Conservation (phyloP, 2,797 vertebrate genomes). For the Bothrops alternatus region DNA sequence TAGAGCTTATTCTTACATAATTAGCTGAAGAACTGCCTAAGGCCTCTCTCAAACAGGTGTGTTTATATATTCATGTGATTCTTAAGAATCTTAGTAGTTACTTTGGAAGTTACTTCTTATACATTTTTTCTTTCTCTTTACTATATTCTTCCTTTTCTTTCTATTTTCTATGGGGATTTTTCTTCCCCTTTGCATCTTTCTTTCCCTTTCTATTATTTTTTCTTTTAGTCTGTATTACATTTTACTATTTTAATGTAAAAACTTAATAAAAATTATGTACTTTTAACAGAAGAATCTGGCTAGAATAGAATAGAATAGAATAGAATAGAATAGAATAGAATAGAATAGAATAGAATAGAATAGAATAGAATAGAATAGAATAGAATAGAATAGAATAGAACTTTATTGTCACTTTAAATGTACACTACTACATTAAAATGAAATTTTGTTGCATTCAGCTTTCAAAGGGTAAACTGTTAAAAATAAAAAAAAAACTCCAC, state of each 20-base stretch:
- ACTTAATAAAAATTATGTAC: neutral
- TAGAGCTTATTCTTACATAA: conserved; percentile 21
- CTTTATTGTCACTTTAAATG: no score
- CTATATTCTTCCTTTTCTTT: neutral
- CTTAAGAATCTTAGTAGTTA: conserved; percentile 49
- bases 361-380: no score
- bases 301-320: neutral
- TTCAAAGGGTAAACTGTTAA: conserved; percentile 17
- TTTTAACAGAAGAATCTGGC: conserved; percentile 33
- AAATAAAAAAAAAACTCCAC: neutral
- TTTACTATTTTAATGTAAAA: neutral
- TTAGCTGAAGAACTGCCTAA: neutral
- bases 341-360: no score
- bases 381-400: no score
- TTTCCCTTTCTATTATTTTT: neutral
- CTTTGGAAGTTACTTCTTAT: neutral
- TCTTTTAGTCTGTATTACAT: neutral
- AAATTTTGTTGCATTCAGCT: no score
- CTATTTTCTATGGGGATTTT: neutral
- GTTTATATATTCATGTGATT: conserved; percentile 26
- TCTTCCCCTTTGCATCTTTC: neutral
- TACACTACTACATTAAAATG: no score
- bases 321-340: no score
- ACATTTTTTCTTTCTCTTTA: neutral
- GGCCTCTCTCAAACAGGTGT: neutral